Evolutionary conservation across 2,113 vertebrate species (phyloP).

Genomic region (Orycteropus afer): DNA sequence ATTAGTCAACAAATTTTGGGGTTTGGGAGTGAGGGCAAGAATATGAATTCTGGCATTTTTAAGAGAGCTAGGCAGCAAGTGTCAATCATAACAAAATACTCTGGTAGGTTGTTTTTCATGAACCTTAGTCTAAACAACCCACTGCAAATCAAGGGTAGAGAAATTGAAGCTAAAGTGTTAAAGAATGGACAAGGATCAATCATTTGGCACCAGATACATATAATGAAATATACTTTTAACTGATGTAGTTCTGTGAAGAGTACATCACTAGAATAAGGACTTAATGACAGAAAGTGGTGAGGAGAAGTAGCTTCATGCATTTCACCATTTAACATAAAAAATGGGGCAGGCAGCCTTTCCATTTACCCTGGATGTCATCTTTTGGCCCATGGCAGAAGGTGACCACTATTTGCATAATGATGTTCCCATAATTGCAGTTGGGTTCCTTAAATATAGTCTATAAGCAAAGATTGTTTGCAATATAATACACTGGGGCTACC

Average conservation of each 20-base stretch:
- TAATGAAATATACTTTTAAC: background rate
- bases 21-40: background rate
- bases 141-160: background rate
- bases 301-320: background rate
- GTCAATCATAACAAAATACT: background rate
- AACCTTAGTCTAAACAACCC: background rate
- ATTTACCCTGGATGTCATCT: slow-evolving; percentile 46
- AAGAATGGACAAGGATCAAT: background rate
- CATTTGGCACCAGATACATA: background rate
- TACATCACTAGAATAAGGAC: background rate
- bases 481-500: slow-evolving; percentile 30
- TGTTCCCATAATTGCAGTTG: slow-evolving; percentile 58
- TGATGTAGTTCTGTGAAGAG: background rate
- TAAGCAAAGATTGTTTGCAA: slow-evolving; percentile 27
- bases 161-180: background rate
- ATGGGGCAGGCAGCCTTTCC: background rate
- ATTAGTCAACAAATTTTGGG: background rate
- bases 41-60: background rate
- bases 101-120: background rate
- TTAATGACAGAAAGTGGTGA: background rate
- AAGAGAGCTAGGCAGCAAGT: background rate
- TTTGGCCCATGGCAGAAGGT: slow-evolving; percentile 28
- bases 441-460: slow-evolving; percentile 61
- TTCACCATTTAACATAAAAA: slow-evolving; percentile 37
- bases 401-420: slow-evolving; percentile 32